These are phyloP conservation scores for Poecilia picta DNA, from an alignment of 2,797 vertebrate species.

Conservation along the genomic window DNA sequence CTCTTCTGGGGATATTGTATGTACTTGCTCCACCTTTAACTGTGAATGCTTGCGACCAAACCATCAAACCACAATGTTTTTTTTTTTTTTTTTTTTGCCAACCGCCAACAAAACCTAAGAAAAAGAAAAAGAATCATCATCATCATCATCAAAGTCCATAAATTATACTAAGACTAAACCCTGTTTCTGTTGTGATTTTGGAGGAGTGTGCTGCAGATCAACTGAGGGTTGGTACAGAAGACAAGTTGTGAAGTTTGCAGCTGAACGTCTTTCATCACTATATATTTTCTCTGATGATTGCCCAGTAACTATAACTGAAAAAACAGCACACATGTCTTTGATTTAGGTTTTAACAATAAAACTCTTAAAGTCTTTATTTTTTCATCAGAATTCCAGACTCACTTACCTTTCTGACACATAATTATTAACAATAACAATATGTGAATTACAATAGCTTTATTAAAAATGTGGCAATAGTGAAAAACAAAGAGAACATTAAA, in stretches of 20 bases:
- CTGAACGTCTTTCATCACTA: not conserved
- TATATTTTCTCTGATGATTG: not conserved
- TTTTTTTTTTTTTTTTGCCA: too few species aligned
- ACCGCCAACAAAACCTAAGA: too few species aligned
- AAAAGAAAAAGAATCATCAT: too few species aligned
- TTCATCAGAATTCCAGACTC: not conserved
- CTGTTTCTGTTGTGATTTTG: not conserved
- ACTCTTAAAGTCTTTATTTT: not conserved
- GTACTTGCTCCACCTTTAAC: not conserved
- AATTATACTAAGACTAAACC: not conserved
- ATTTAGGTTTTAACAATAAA: not conserved
- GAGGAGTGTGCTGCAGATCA: not conserved
- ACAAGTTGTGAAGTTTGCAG: not conserved
- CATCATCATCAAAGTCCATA: not conserved
- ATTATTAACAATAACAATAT: not conserved
- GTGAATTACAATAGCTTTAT: not conserved
- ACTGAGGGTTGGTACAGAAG: not conserved
- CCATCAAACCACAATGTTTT: not conserved
- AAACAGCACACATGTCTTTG: not conserved
- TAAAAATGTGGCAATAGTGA: not conserved
- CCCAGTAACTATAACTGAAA: not conserved
- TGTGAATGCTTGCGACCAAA: not conserved
- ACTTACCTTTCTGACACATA: not conserved
- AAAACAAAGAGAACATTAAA: not conserved
- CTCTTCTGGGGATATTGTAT: not conserved